These are phyloP conservation scores for Anisognathus igniventris DNA, from an alignment of 2,797 vertebrate species.

Conservation along the genomic window DNA sequence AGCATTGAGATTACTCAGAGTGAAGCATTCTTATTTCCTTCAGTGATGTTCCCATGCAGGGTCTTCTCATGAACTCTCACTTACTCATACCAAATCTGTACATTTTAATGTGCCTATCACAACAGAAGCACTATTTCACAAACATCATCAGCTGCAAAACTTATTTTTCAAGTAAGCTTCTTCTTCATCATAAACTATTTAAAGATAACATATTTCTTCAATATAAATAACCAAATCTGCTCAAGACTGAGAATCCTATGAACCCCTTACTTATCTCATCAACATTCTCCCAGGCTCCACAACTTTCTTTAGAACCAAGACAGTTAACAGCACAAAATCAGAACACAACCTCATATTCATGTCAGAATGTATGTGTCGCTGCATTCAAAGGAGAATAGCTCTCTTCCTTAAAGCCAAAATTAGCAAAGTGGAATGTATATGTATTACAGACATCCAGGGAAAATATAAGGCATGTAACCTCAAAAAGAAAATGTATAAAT, in stretches of 20 bases:
- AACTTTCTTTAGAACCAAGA: not conserved
- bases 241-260: not conserved
- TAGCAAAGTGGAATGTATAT: not conserved
- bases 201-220: not conserved
- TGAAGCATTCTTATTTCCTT: not conserved
- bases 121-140: not conserved
- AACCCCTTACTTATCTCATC: not conserved
- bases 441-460: not conserved
- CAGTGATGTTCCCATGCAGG: not conserved
- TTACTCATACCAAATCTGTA: not conserved
- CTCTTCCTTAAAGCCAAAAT: not conserved
- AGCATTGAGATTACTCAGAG: not conserved
- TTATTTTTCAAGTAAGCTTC: not conserved
- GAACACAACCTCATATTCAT: not conserved
- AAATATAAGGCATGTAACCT: not conserved
- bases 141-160: not conserved
- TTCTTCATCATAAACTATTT: not conserved
- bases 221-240: not conserved
- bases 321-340: not conserved
- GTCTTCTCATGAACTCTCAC: not conserved
- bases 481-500: not conserved
- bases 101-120: not conserved
- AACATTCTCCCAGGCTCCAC: not conserved
- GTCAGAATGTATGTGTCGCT: not conserved
- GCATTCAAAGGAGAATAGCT: not conserved